Evolutionary conservation across 2,113 vertebrate genomes (phyloP).

Genomic region (Indicator maculatus): DNA sequence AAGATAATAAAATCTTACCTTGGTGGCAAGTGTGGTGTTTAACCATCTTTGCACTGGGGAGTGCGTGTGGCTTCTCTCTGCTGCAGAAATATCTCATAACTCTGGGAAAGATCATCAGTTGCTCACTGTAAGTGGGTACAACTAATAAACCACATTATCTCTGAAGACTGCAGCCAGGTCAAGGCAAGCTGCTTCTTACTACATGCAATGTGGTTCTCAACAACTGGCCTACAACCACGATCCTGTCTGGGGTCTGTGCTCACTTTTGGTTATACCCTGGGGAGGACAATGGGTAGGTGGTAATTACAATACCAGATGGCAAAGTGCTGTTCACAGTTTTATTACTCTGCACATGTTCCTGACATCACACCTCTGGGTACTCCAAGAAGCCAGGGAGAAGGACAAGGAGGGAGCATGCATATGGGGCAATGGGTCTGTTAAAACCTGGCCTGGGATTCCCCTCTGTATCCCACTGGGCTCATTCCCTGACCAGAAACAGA

Average conservation of each 20-base stretch:
- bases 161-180: background rate
- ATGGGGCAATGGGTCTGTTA: accelerated
- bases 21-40: background rate
- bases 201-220: no score
- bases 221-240: background rate
- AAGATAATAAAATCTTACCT: background rate
- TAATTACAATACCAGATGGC: background rate
- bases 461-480: background rate
- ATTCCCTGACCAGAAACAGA: background rate
- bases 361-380: background rate
- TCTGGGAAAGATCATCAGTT: background rate
- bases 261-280: background rate
- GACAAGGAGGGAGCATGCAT: background rate
- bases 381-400: background rate
- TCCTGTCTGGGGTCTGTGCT: background rate
- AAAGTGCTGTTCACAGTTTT: background rate
- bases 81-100: background rate
- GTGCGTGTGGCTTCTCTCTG: background rate
- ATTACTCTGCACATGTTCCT: background rate
- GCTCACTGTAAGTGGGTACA: background rate
- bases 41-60: background rate
- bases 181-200: background rate
- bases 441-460: background rate
- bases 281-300: background rate
- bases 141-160: background rate